A percentile compares a stretch with the other conserved stretches of the same genome.
Conservation (phyloP, 2,113 vertebrate species). For the Paradoxurus hermaphroditus region DNA sequence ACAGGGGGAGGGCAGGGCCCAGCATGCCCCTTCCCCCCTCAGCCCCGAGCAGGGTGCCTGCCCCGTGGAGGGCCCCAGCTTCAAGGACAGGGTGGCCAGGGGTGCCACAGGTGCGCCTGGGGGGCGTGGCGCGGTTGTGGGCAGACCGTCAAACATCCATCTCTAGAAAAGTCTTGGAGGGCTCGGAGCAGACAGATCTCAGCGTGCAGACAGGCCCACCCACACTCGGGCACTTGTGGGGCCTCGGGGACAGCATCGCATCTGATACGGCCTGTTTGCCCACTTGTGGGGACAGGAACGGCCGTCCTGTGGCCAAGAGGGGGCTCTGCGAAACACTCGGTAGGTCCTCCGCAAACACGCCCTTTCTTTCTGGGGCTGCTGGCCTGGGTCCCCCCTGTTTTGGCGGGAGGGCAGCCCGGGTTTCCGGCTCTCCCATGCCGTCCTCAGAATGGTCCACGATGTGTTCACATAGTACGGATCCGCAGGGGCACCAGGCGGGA, state of each 20-base stretch:
- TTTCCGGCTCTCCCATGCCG: neutral
- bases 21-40: neutral
- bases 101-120: neutral
- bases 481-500: neutral
- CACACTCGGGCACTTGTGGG: too few species aligned
- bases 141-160: rapidly evolving
- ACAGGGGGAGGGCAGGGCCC: neutral
- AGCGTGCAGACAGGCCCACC: rapidly evolving
- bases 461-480: neutral
- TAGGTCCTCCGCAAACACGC: rapidly evolving
- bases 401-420: neutral
- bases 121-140: too few species aligned
- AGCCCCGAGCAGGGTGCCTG: neutral
- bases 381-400: rapidly evolving
- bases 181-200: neutral
- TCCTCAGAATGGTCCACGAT: neutral
- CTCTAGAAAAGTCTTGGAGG: neutral
- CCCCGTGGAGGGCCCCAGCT: neutral
- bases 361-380: neutral
- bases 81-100: rapidly evolving
- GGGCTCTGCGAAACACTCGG: neutral
- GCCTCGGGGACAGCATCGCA: neutral
- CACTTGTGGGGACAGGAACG: rapidly evolving
- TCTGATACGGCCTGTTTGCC: neutral
- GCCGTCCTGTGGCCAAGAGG: neutral